Base-by-base conservation (phyloP, 2,888 invertebrate genomes). In the Fragum whitleyi region DNA sequence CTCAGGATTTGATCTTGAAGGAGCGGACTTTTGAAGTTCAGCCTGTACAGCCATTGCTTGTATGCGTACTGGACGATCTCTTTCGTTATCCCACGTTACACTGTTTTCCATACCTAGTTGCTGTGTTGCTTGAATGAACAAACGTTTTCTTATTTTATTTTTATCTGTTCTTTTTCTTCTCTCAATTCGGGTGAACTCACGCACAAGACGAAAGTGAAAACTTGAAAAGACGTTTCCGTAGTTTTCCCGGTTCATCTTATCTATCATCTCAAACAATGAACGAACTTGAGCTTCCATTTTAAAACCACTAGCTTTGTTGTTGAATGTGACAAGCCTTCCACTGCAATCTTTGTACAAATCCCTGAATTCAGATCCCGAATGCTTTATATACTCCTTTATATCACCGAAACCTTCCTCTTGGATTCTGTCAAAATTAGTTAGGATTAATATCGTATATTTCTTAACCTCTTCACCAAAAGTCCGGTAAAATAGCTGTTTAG, bases 341-440 rank as follows among this genome's bases (percentile, higher is more conserved):
- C 57, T 32, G 61, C 79, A 79, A 9, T 11, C 29, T 39, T 21
- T 69, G n/a, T 68, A 69, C 19, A 79, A 62, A 9, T 51, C 3
- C 11, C 29, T 16, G 26, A 77, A 72, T 32, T 65, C 72, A 11
- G 23, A 28, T 1, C 72, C 77, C 39, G 61, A 67, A 1, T n/a
- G 19, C 29, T 53, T 39, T 5, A 77, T 36, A 72, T 29, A 77
- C 0, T 57, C 28, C 16, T 36, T 32, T n/a, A 21, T 5, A 57
- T 77, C 59, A 11, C 3, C 23, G 23, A 77, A 19, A 39, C 55
- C 65, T 7, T 72, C 72, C 2, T 47, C 42, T 57, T 62, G n/a
- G n/a, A 79, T 55, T 9, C 29, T 29, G 42, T 79, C 79, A 28
- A 26, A 53, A 51, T 79, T 62, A 7, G 79, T 79, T 1, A 79